Evolutionary conservation across 2,113 vertebrate genomes (phyloP).

Genomic region (Cyprinus carpio): DNA sequence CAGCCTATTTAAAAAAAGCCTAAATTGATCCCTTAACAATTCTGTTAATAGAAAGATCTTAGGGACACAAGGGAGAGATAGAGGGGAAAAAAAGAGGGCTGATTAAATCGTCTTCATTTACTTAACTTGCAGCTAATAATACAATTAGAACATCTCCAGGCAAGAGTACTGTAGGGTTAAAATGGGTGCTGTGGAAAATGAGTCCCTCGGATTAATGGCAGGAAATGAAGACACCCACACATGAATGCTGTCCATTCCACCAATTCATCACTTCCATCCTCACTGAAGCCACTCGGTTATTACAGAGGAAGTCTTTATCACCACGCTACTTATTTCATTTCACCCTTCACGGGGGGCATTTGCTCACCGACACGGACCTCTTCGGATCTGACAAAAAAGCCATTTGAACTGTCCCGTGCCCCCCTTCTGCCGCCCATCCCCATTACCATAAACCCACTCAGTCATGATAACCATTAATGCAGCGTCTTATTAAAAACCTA

Average conservation of each 20-base stretch:
- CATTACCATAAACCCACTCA: constrained; percentile 80
- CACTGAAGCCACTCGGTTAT: constrained; percentile 62
- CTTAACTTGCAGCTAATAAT: constrained; percentile 83
- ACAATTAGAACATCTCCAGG: constrained; percentile 80
- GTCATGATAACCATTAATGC: constrained; percentile 81
- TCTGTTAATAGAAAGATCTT: constrained; percentile 79
- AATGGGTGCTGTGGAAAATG: constrained; percentile 76
- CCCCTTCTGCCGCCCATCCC: constrained; percentile 67
- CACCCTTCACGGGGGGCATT: constrained; percentile 45
- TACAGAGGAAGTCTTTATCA: constrained; percentile 55
- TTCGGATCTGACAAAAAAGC: constrained; percentile 68
- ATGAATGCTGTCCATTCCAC: constrained; percentile 71
- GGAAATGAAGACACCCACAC: constrained; percentile 78
- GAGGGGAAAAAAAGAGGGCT: constrained; percentile 62
- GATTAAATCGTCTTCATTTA: constrained; percentile 84
- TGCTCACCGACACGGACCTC: constrained; percentile 43
- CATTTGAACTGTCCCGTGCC: constrained; percentile 69
- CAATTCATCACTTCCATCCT: constrained; percentile 70
- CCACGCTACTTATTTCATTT: constrained; percentile 40
- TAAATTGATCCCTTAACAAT: constrained; percentile 76
- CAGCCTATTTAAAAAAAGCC: constrained; percentile 65
- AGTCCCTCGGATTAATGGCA: constrained; percentile 79
- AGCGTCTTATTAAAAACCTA: constrained; percentile 83
- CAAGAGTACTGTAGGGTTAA: constrained; percentile 79
- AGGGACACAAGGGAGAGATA: constrained; percentile 68